Evolutionary conservation across 2,888 invertebrate genomes (phyloP), one percentile per base, ranked within the genome.

Genomic region (Heliconius charithonia): DNA sequence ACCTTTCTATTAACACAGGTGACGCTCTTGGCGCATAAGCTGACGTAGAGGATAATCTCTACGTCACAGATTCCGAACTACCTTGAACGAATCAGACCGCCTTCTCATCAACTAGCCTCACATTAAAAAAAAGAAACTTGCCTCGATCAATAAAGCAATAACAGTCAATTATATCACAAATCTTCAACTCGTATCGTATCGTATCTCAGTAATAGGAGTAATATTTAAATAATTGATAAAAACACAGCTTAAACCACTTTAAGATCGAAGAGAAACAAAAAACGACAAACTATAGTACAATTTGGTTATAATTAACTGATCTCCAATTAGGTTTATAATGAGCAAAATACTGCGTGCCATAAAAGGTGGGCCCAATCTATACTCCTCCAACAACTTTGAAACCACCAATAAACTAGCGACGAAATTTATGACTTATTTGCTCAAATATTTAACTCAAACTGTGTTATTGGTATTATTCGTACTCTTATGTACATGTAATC

Each of bases 381-480:
- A 77, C n/a, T 19, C 51, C 25, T 63, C 63, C 59, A 41, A 73
- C 41, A 19, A 41, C 62, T 45, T 41, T 7, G n/a, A 62, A 69
- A 10, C 67, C 67, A 67, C 67, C 77, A 73, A 77, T 73, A 73
- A 73, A 77, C 37, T 65, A 73, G 67, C 13, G 13, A 29, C 25
- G 29, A 73, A 65, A 78, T 78, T 69, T 78, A 78, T 69, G 41
- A 69, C 41, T 80, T 77, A 75, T 75, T 75, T 76, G 65, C 29
- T 75, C 66, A 78, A 79, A 79, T 81, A 79, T 77, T 81, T 79
- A 77, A 65, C 77, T 69, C 77, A 73, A 71, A 75, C 75, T 67
- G 70, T 78, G 71, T 71, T 70, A 62, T 76, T 67, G 41, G 41
- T 65, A 37, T n/a, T n/a, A n/a, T n/a, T n/a, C 73, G 73, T 29